Evolutionary conservation across 2,113 vertebrate genomes (phyloP).

Genomic region (Gambusia holbrooki): DNA sequence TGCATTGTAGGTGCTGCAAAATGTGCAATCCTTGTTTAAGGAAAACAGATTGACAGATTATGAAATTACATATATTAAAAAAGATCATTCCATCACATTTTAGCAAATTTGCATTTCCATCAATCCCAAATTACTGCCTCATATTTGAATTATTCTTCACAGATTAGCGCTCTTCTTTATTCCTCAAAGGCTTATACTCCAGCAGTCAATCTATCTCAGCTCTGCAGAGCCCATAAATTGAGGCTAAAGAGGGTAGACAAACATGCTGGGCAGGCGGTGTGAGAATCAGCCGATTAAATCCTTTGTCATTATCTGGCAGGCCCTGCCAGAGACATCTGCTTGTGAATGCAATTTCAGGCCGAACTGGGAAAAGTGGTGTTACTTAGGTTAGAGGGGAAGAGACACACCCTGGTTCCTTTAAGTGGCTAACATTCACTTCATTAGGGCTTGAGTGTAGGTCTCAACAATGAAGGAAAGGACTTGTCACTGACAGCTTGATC

Average conservation of each 20-base stretch:
- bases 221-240: slow-evolving; percentile 75
- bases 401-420: slow-evolving; percentile 67
- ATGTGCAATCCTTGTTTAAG: background rate
- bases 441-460: slow-evolving; percentile 52
- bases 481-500: slow-evolving; percentile 63
- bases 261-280: slow-evolving; percentile 70
- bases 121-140: slow-evolving; percentile 73
- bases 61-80: slow-evolving; percentile 13
- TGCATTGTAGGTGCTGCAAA: background rate
- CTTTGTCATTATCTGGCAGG: slow-evolving; percentile 78
- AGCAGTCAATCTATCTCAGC: slow-evolving; percentile 72
- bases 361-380: slow-evolving; percentile 49
- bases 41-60: slow-evolving; percentile 13
- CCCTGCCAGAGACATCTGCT: slow-evolving; percentile 77
- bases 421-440: slow-evolving; percentile 59
- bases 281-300: slow-evolving; percentile 79
- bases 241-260: slow-evolving; percentile 76
- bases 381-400: slow-evolving; percentile 62
- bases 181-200: slow-evolving; percentile 66
- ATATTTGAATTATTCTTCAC: slow-evolving; percentile 70
- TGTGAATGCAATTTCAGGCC: slow-evolving; percentile 66
- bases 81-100: slow-evolving; percentile 69
- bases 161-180: slow-evolving; percentile 71
- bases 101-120: slow-evolving; percentile 76
- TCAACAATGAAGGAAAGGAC: slow-evolving; percentile 48